Evolutionary conservation across 2,797 vertebrate genomes (phyloP).

Genomic region (Protonibea diacanthus): DNA sequence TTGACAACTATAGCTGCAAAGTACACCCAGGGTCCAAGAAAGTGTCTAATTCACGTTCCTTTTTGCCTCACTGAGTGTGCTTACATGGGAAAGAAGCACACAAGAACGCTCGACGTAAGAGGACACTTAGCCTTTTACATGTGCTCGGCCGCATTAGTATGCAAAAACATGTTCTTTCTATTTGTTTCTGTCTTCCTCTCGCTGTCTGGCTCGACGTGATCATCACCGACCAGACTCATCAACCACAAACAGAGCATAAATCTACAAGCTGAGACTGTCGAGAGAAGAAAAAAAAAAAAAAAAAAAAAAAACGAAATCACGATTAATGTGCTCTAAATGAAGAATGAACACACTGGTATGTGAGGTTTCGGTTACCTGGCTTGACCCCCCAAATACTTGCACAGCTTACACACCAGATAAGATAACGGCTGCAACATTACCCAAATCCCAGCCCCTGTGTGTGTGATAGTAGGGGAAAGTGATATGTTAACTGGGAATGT

Average conservation of each 20-base stretch:
- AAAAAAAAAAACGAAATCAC: not conserved
- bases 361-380: conserved; percentile 37
- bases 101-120: conserved; percentile 42
- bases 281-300: not conserved
- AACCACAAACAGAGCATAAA: conserved; percentile 47
- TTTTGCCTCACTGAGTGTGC: conserved; percentile 2
- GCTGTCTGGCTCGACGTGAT: conserved; percentile 21
- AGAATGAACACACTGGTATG: conserved; percentile 14
- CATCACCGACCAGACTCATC: conserved; percentile 39
- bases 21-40: conserved; percentile 34
- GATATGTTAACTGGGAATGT: conserved; percentile 69
- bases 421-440: conserved; percentile 55
- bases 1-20: conserved; percentile 52
- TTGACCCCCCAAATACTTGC: conserved; percentile 52
- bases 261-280: not conserved
- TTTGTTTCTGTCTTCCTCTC: conserved; percentile 27
- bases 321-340: conserved; percentile 31
- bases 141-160: conserved; percentile 40
- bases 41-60: conserved; percentile 29
- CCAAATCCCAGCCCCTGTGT: conserved; percentile 27
- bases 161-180: conserved; percentile 36
- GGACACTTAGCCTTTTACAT: conserved; percentile 27
- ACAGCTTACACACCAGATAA: conserved; percentile 62
- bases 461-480: conserved; percentile 48
- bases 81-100: conserved; percentile 11